Evolutionary conservation across 1,140 invertebrate species (phyloP), one percentile per base, ranked within the genome.

Genomic region (Himalopsyche phryganea): DNA sequence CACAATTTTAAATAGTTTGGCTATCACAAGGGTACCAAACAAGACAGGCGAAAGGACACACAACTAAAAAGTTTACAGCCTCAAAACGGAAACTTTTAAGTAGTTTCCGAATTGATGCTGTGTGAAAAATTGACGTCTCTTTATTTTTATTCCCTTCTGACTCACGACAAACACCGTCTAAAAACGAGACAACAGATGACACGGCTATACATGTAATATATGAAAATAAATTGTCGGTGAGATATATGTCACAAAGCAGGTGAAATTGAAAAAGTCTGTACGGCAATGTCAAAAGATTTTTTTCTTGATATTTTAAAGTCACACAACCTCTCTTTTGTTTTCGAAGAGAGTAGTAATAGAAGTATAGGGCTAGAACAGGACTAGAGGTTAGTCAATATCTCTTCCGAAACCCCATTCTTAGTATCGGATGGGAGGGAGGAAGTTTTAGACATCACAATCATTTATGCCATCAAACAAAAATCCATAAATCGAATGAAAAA

Each of bases 21-120:
- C 9, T 28, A 28, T 28, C 23, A 9, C 23, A 28, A 9, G 23
- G 23, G 42, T 45, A 10, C 4, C 46, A 41, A 50, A n/a, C 36
- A 41, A 50, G 35, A 42, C 9, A 18, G 13, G 40, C 15, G 32
- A 45, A 45, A 23, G 13, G 32, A 53, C 7, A 13, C 9, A 4
- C 14, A 44, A 53, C 4, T 20, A 18, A 11, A 23, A 40, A 51
- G 48, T 58, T 51, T 14, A 23, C 6, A 46, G 40, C 35, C 33
- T 32, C 10, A 13, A 32, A 36, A 13, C 15, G 23, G 40, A 61
- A 61, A 61, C 49, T 61, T 61, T 47, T 52, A 61, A 61, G 53
- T 57, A 61, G 60, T 61, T 61, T 61, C 20, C 50, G 60, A 61
- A 61, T 56, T 60, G 48, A 56, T 56, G 53, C 52, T 47, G 20